A percentile compares a stretch with the other conserved stretches of the same genome.
Conservation (phyloP, 1,140 invertebrate genomes). For the Drosophila navojoa region DNA sequence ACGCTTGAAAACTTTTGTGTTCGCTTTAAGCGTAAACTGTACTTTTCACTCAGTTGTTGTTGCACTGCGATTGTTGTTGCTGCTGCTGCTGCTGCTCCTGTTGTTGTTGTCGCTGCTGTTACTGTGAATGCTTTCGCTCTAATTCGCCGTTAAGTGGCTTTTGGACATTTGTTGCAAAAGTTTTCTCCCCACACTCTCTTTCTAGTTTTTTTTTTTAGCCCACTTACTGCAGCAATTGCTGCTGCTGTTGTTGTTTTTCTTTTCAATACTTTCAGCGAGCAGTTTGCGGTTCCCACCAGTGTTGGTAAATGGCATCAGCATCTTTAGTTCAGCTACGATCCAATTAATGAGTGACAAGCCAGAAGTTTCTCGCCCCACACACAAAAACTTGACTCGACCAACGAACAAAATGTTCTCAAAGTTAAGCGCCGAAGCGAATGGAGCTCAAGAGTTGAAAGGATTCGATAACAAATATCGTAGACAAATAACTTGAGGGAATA, state of each 20-base stretch:
- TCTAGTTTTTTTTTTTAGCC: constrained; percentile 1
- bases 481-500: constrained; percentile 11
- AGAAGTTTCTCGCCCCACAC: neutral
- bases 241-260: constrained; percentile 16
- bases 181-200: constrained; percentile 32
- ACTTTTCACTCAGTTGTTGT: constrained; percentile 53
- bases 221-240: constrained; percentile 15
- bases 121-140: constrained; percentile 65
- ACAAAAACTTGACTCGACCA: neutral
- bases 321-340: constrained; percentile 35
- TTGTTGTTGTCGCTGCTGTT: constrained; percentile 25
- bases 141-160: constrained; percentile 80
- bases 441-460: constrained; percentile 3
- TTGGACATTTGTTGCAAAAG: constrained; percentile 77
- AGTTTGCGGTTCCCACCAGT: constrained; percentile 19
- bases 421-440: constrained; percentile 7
- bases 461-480: neutral
- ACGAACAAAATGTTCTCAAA: constrained; percentile 16
- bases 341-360: constrained; percentile 58
- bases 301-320: constrained; percentile 44
- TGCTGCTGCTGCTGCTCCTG: constrained; percentile 14
- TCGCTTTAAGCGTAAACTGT: constrained; percentile 78
- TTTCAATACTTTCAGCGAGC: constrained; percentile 56
- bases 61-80: constrained; percentile 20
- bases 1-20: constrained; percentile 65